Base-by-base conservation (phyloP, 2,888 invertebrate genomes). In the Unio pictorum region DNA sequence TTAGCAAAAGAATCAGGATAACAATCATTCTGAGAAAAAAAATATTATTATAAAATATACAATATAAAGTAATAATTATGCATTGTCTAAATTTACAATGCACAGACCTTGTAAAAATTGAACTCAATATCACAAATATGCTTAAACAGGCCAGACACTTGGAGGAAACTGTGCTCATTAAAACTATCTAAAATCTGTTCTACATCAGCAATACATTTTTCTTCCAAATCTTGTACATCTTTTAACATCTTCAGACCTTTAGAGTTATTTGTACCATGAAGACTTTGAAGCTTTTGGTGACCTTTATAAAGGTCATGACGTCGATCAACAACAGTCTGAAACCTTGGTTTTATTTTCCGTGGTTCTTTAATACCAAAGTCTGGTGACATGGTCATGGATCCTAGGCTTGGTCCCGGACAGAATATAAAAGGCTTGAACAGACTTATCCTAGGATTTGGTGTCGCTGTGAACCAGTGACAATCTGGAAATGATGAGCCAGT, bases 391-490 rank as follows among this genome's bases (percentile, higher is more conserved):
- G 94, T 95, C 11, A 73, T 58, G 11, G 73, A 66, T 34, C 85
- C 85, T n/a, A 80, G 75, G 45, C 71, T 72, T 8, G 78, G 74
- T 20, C 76, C 75, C 6, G 79, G 75, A 34, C 80, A 93, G 79
- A 91, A 91, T 28, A 91, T 83, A 72, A 95, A 95, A 5, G 95
- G 95, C 89, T 95, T 95, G 90, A 94, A 95, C 55, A 94, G 93
- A 0, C 95, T 95, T 79, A 93, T 91, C 65, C 92, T 91, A 0
- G 95, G 94, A 89, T 95, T 94, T 0, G 95, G 94, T 0, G 95
- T 95, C 2, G 93, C 95, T 0, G 95, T 95, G 84, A 95, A 94
- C 95, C 95, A 95, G 88, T 95, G 95, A 63, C 94, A 93, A 80
- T 74, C 71, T 34, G 81, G 80, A 34, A 75, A 66, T 28, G 68